Conservation (phyloP, 1,140 invertebrate species). For the Drosophila persimilis region DNA sequence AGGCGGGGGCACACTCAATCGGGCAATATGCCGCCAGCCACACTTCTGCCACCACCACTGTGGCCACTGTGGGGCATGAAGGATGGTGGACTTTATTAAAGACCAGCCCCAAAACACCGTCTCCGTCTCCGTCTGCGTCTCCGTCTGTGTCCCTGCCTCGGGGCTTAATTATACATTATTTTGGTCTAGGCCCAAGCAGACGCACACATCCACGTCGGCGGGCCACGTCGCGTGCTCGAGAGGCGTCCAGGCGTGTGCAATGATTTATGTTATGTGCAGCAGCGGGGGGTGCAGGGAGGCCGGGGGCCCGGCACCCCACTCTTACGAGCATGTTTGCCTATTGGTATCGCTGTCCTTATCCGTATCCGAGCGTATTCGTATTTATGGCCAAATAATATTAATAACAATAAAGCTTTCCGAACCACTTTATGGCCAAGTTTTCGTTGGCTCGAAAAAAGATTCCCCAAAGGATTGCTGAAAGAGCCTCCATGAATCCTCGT, state of each 20-base stretch:
- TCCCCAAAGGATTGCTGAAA: no score
- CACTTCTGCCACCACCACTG: background rate
- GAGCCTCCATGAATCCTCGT: no score
- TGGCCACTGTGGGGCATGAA: slow-evolving; percentile 34
- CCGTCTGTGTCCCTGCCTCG: slow-evolving; percentile 12
- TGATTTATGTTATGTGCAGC: slow-evolving; percentile 62
- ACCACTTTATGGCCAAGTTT: slow-evolving; percentile 54
- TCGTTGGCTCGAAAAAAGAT: background rate
- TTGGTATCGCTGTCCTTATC: slow-evolving; percentile 19
- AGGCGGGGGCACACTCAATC: no score
- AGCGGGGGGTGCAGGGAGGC: slow-evolving; percentile 12
- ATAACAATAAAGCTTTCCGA: slow-evolving; percentile 60
- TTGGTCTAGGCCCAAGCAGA: slow-evolving; percentile 47
- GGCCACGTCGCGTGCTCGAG: slow-evolving; percentile 47
- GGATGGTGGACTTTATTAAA: slow-evolving; percentile 55
- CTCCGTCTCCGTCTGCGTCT: slow-evolving; percentile 3
- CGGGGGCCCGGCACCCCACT: slow-evolving; percentile 1
- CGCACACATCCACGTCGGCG: slow-evolving; percentile 13
- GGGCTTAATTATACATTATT: slow-evolving; percentile 59
- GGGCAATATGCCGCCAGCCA: background rate
- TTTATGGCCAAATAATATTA: slow-evolving; percentile 62
- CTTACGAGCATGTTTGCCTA: slow-evolving; percentile 4
- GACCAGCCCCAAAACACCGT: slow-evolving; percentile 2
- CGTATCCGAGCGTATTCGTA: slow-evolving; percentile 47
- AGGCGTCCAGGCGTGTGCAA: slow-evolving; percentile 59